These are phyloP conservation scores for Sinocyclocheilus anophthalmus DNA, from an alignment of 2,113 vertebrate species.

Conservation along the genomic window DNA sequence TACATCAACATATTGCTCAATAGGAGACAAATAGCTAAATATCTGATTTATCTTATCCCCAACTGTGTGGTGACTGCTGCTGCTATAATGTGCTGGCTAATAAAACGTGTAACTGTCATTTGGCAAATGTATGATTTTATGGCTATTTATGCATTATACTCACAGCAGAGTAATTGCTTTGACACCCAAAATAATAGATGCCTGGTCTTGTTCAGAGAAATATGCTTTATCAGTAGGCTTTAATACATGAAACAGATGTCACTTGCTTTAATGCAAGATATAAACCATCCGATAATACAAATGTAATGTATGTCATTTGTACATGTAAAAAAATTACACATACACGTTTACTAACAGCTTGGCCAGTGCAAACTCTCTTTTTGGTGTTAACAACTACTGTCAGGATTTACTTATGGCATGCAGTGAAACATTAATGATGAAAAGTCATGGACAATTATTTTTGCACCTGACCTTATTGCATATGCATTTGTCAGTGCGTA, in stretches of 20 bases:
- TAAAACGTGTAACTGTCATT: slow-evolving; percentile 41
- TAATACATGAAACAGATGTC: neutral
- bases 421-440: too few species aligned
- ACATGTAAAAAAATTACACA: neutral
- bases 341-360: neutral
- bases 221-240: neutral
- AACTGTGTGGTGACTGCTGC: neutral
- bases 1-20: neutral
- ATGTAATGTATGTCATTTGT: neutral
- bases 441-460: too few species aligned
- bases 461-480: too few species aligned
- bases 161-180: slow-evolving; percentile 26
- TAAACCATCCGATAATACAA: neutral
- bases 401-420: too few species aligned
- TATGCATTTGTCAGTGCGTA: too few species aligned
- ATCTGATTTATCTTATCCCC: neutral
- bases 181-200: slow-evolving; percentile 33
- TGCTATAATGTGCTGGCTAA: slow-evolving; percentile 16
- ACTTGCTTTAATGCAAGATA: neutral
- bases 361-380: neutral
- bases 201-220: slow-evolving; percentile 25
- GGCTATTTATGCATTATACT: slow-evolving; percentile 33
- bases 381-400: too few species aligned
- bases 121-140: slow-evolving; percentile 6
- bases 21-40: neutral